phyloP scores from a whole-genome alignment of 2,888 invertebrate genomes.

The Temnothorax unifasciatus region DNA sequence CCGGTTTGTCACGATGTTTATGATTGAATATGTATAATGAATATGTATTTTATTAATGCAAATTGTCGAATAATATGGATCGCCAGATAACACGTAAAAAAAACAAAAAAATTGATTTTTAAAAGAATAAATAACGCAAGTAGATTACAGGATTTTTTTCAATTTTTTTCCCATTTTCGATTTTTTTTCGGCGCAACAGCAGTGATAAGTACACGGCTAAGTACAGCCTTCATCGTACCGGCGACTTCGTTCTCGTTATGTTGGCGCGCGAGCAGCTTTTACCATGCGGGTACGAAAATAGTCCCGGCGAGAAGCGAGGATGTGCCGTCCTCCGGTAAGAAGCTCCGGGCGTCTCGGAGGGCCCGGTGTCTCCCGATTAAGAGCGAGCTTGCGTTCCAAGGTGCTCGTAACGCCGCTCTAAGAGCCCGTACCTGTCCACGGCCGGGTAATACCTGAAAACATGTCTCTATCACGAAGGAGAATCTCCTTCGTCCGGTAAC shows the following conservation, averaged over 20 bases:
- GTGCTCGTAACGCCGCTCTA: slow-evolving; percentile 82
- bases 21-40: not conserved
- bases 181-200: not conserved
- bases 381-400: slow-evolving; percentile 78
- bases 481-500: slow-evolving; percentile 82
- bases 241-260: slow-evolving; percentile 14
- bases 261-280: slow-evolving; percentile 9
- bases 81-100: not conserved
- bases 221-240: not conserved
- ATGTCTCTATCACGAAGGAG: slow-evolving; percentile 85
- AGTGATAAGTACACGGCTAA: not conserved
- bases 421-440: slow-evolving; percentile 85
- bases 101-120: not conserved
- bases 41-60: slow-evolving; percentile 6
- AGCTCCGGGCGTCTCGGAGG: slow-evolving; percentile 47
- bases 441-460: slow-evolving; percentile 85
- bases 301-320: slow-evolving; percentile 6
- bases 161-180: not conserved
- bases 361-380: slow-evolving; percentile 77
- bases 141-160: not conserved
- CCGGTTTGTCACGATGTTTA: not conserved
- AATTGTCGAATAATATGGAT: not conserved
- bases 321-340: slow-evolving; percentile 19
- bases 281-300: slow-evolving; percentile 28
- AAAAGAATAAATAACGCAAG: not conserved